A percentile compares a stretch with the other conserved stretches of the same genome.
Evolutionary conservation across 2,797 vertebrate genomes (phyloP).

Genomic region (Chelon labrosus): DNA sequence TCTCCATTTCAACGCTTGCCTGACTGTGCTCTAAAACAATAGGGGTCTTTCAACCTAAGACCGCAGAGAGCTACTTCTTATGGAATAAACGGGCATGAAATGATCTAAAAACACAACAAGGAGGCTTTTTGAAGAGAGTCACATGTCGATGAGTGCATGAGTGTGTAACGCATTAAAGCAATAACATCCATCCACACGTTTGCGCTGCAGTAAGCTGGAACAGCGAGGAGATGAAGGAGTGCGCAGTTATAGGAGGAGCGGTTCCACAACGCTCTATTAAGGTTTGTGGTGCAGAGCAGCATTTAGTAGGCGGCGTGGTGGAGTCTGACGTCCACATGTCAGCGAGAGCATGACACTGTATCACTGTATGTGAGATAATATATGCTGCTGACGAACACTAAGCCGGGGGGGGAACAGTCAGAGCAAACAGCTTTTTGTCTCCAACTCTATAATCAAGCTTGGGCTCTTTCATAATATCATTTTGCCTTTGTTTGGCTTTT

Average conservation of each 20-base stretch:
- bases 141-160: slow-evolving; percentile 48
- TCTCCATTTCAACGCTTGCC: slow-evolving; percentile 53
- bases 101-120: slow-evolving; percentile 58
- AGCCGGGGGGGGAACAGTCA: too few relatives aligned
- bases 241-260: slow-evolving; percentile 45
- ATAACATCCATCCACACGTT: slow-evolving; percentile 20
- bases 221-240: slow-evolving; percentile 25
- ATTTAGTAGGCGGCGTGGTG: slow-evolving; percentile 45
- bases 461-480: not conserved
- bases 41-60: slow-evolving; percentile 67
- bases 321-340: slow-evolving; percentile 55
- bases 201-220: not conserved
- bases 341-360: slow-evolving; percentile 21
- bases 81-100: slow-evolving; percentile 34
- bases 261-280: slow-evolving; percentile 57
- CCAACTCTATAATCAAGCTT: not conserved
- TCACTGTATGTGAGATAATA: slow-evolving; percentile 30
- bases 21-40: slow-evolving; percentile 70
- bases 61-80: slow-evolving; percentile 67
- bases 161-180: slow-evolving; percentile 11
- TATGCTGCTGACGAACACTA: slow-evolving; percentile 27
- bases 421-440: too few relatives aligned
- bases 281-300: slow-evolving; percentile 63
- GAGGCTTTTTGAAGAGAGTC: slow-evolving; percentile 57
- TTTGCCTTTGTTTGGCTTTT: not conserved